Base-by-base conservation (phyloP, 2,888 invertebrate species). In the Harmothoe impar region DNA sequence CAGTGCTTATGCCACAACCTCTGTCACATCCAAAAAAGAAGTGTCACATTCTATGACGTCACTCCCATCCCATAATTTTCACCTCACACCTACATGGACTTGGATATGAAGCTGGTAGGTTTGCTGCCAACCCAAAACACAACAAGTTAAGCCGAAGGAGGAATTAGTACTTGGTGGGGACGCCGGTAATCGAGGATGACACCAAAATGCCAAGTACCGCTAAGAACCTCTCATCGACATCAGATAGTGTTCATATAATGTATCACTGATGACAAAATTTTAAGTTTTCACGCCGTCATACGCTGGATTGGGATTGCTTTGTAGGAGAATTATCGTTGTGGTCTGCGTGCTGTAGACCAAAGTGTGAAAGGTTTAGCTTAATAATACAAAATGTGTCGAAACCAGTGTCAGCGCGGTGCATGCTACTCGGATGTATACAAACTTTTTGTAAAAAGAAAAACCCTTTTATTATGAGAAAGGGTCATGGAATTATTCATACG, bases 1-100 rank as follows among this genome's bases (percentile, higher is more conserved):
- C 99, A 91, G 99, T 99, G 93, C 97, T 99, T 95, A 97, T 98
- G 97, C 99, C 99, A 89, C 99, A 99, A 96, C 99, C 99, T 91
- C 98, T 98, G 95, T 98, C 98, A 96, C 97, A 94, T 92, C 95
- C 95, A 93, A 94, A 95, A 98, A 96, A 98, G 98, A 96, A 94
- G 84, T 95, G 95, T 93, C 91, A 91, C 88, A 91, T 95, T 68
- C 94, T 95, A 77, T 91, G 90, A 91, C 90, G 89, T 89, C 89
- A 81, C 43, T 81, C 43, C 31, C 62, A 56, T 86, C 86, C 54
- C 86, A 86, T 81, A 81, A 81, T 81, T 81, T n/a, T 35, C 81
- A 81, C 81, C 81, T 81, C 43, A 43, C 81, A 33, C 33, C 33
- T 81, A 35, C n/a, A 81, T 17, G 81, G 81, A 81, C 81, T 35